A percentile compares a stretch with the other conserved stretches of the same genome.
Evolutionary conservation across 1,140 invertebrate genomes (phyloP).

Genomic region (Neelides sp.): DNA sequence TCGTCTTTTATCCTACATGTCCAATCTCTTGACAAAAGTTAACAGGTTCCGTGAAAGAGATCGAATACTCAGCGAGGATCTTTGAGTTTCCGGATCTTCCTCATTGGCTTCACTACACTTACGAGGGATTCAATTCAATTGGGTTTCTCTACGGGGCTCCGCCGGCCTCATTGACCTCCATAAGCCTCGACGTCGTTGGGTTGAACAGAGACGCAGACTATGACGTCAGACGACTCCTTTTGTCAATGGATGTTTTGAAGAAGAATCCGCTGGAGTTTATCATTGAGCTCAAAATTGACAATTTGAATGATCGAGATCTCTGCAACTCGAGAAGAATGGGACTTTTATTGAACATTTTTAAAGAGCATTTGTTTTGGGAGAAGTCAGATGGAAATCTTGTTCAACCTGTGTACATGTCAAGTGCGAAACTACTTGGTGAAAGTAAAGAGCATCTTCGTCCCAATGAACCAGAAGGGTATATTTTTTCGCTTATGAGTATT

Average conservation of each 20-base stretch:
- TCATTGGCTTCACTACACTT: slow-evolving; percentile 66
- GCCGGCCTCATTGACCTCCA: slow-evolving; percentile 10
- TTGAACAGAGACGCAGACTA: slow-evolving; percentile 20
- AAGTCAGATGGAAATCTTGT: slow-evolving; percentile 43
- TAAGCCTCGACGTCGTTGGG: slow-evolving; percentile 24
- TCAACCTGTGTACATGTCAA: slow-evolving; percentile 65
- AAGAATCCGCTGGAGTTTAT: slow-evolving; percentile 53
- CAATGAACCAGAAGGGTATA: slow-evolving; percentile 71
- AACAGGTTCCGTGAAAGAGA: slow-evolving; percentile 23
- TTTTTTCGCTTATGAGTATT: neutral
- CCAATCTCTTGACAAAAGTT: neutral
- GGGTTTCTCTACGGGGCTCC: slow-evolving; percentile 29
- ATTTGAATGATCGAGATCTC: slow-evolving; percentile 70
- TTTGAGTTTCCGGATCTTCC: slow-evolving; percentile 55
- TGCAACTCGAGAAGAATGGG: slow-evolving; percentile 53
- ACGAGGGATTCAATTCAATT: slow-evolving; percentile 33
- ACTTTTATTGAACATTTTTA: slow-evolving; percentile 58
- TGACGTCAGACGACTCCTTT: slow-evolving; percentile 15
- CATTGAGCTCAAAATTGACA: slow-evolving; percentile 74
- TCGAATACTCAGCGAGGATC: slow-evolving; percentile 25
- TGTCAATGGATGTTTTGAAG: slow-evolving; percentile 24
- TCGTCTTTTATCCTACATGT: neutral
- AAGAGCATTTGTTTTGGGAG: slow-evolving; percentile 33
- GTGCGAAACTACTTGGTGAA: slow-evolving; percentile 67
- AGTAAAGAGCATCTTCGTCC: slow-evolving; percentile 59